These are phyloP conservation scores for Vespertilio murinus DNA, from an alignment of 2,797 vertebrate genomes.

Conservation along the genomic window DNA sequence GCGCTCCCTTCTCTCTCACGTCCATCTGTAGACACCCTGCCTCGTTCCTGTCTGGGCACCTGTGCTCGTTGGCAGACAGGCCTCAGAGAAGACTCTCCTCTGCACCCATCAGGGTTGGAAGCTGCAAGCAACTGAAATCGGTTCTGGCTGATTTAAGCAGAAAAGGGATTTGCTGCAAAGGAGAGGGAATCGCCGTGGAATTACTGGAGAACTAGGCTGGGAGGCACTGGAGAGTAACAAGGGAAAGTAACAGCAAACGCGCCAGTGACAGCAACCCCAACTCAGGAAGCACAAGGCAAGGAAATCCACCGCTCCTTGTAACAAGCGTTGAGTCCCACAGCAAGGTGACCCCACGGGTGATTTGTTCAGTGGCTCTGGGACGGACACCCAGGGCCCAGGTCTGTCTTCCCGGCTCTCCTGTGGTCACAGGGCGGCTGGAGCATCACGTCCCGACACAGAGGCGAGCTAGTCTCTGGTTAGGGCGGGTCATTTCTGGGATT, in stretches of 20 bases:
- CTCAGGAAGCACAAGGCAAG: not conserved
- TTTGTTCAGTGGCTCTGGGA: not conserved
- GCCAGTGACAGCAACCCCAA: not conserved
- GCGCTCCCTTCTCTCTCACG: too few relatives aligned
- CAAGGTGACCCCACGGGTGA: not conserved
- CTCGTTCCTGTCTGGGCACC: not conserved
- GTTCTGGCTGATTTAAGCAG: not conserved
- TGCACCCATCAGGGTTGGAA: not conserved
- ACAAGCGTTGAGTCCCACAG: not conserved
- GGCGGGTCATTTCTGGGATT: not conserved
- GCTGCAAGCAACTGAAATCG: not conserved
- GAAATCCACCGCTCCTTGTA: not conserved
- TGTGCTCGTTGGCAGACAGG: not conserved
- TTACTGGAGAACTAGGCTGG: not conserved
- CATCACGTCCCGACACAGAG: accelerated
- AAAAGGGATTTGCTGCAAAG: not conserved
- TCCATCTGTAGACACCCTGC: not conserved
- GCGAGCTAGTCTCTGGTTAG: not conserved
- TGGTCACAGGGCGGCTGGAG: not conserved
- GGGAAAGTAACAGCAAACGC: not conserved
- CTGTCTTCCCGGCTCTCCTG: not conserved
- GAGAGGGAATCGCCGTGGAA: not conserved
- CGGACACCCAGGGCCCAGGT: not conserved
- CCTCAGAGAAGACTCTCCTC: not conserved
- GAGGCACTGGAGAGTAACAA: not conserved